Evolutionary conservation across 2,797 vertebrate genomes (phyloP).

Genomic region (Sebastes minor): DNA sequence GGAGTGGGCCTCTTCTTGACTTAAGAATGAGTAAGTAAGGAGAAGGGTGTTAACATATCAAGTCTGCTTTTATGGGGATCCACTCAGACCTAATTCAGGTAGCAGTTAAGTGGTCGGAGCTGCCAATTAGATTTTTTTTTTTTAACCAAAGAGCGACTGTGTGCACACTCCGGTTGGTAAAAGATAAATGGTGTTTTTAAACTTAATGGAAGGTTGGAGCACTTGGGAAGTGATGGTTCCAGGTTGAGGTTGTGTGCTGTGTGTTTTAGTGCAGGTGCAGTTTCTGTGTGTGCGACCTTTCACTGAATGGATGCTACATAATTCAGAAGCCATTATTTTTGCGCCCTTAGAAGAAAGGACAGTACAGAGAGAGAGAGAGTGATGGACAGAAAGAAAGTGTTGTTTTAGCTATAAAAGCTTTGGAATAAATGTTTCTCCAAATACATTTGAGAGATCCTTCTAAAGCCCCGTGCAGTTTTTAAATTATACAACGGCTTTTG

Average conservation of each 20-base stretch:
- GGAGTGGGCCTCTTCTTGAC: slow-evolving; percentile 36
- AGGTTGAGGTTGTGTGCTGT: slow-evolving; percentile 16
- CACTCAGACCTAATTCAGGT: slow-evolving; percentile 43
- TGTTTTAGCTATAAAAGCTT: slow-evolving; percentile 19
- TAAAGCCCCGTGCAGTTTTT: background rate
- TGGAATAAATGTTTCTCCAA: background rate
- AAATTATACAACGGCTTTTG: background rate
- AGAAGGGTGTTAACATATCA: slow-evolving; percentile 46
- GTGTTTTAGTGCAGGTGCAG: background rate
- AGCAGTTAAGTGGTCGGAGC: slow-evolving; percentile 47
- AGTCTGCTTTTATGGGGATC: slow-evolving; percentile 31
- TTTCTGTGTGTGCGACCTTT: slow-evolving; percentile 11
- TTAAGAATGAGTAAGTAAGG: slow-evolving; percentile 33
- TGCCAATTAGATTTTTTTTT: slow-evolving; percentile 40
- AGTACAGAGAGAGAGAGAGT: background rate
- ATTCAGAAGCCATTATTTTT: slow-evolving; percentile 76
- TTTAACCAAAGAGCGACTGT: slow-evolving; percentile 28
- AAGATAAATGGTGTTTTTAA: slow-evolving; percentile 61
- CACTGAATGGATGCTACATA: slow-evolving; percentile 68
- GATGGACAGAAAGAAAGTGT: slow-evolving; percentile 9
- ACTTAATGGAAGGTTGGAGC: slow-evolving; percentile 62
- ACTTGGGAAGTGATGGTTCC: slow-evolving; percentile 34
- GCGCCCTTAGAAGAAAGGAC: slow-evolving; percentile 27
- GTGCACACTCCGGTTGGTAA: slow-evolving; percentile 13
- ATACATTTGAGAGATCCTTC: background rate